Evolutionary conservation across 2,113 vertebrate species (phyloP).

Genomic region (Dasypus novemcinctus): DNA sequence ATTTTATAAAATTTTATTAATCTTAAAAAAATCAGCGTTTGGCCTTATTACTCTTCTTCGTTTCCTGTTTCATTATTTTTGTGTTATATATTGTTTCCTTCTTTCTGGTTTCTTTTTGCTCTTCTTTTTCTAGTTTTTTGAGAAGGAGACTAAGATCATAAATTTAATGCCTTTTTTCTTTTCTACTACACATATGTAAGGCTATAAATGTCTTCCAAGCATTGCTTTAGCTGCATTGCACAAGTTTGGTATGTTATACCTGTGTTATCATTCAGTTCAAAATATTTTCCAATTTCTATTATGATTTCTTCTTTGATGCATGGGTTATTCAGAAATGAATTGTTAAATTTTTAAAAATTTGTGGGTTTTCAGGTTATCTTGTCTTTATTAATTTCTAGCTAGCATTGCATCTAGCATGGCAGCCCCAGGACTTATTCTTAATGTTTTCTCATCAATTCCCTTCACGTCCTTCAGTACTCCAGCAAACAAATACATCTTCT

Average conservation of each 20-base stretch:
- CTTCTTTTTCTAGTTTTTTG: not conserved
- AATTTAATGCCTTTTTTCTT: not conserved
- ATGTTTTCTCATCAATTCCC: constrained; percentile 27
- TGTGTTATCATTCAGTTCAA: constrained; percentile 1
- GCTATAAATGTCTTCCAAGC: not conserved
- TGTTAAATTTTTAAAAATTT: not conserved
- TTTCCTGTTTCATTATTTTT: not conserved
- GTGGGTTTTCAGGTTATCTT: not conserved
- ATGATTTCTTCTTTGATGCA: not conserved
- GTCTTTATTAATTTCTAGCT: not conserved
- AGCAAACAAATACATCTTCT: not conserved
- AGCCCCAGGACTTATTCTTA: constrained; percentile 7
- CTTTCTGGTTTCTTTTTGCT: not conserved
- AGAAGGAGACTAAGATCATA: not conserved
- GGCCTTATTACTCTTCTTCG: not conserved
- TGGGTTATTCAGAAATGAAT: not conserved
- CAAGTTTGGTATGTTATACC: not conserved
- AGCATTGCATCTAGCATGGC: not conserved
- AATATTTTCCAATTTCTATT: constrained; percentile 15
- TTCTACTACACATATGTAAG: not conserved
- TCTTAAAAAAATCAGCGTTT: not conserved
- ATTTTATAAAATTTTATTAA: not conserved
- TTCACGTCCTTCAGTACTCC: not conserved
- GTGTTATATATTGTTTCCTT: not conserved
- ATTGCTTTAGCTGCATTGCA: not conserved